Conservation (phyloP, 2,113 vertebrate species). For the Montifringilla adamsi region DNA sequence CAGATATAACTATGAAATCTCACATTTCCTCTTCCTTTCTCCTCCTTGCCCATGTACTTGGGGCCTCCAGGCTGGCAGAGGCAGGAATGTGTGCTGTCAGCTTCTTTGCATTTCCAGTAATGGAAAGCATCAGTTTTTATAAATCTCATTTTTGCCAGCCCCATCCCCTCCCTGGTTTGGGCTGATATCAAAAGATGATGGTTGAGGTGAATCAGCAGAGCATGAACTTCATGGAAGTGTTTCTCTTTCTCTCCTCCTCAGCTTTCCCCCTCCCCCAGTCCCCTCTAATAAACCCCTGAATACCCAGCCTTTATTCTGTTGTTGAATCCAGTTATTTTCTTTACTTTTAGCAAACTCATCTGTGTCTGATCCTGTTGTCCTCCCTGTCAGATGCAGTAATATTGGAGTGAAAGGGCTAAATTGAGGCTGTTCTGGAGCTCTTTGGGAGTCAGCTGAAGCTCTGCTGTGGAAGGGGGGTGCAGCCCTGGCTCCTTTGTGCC, state of each 20-base stretch:
- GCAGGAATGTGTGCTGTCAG: conserved; percentile 53
- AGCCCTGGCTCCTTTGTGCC: conserved; percentile 40
- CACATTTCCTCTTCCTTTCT: conserved; percentile 48
- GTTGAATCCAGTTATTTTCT: conserved; percentile 34
- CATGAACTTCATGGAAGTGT: conserved; percentile 62
- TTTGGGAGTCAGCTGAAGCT: not conserved
- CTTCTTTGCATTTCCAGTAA: conserved; percentile 61
- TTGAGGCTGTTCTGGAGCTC: not conserved
- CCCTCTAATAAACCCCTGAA: not conserved
- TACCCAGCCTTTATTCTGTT: not conserved
- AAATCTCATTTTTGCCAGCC: conserved; percentile 48
- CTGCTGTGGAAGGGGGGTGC: not conserved
- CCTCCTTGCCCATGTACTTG: conserved; percentile 34
- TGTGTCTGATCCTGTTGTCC: not conserved
- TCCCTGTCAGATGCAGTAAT: not conserved
- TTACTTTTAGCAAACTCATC: conserved; percentile 44
- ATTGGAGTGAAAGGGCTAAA: conserved; percentile 29
- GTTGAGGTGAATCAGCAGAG: conserved; percentile 34
- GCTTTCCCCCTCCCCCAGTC: conserved; percentile 47
- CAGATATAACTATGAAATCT: conserved; percentile 31
- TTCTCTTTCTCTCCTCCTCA: conserved; percentile 49
- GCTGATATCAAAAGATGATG: conserved; percentile 7
- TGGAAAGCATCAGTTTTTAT: conserved; percentile 61
- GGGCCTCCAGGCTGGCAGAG: conserved; percentile 67
- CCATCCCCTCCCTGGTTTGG: conserved; percentile 1